Conservation (phyloP, 2,797 vertebrate genomes). For the Philypnodon macrostomus region DNA sequence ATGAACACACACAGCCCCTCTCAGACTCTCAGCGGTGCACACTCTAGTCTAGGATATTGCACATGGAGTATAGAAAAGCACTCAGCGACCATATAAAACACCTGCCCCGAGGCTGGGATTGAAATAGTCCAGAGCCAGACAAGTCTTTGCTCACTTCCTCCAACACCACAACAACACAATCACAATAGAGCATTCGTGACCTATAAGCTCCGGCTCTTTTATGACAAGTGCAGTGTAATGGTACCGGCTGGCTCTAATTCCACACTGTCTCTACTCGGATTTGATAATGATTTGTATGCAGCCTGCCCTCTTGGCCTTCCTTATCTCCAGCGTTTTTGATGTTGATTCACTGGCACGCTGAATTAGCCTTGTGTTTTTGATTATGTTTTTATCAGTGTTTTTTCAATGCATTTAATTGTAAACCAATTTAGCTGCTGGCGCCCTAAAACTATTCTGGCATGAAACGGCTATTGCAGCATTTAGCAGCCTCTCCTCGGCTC, state of each 20-base stretch:
- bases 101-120: constrained; percentile 49
- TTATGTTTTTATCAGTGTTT: constrained; percentile 75
- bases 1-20: not conserved
- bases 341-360: constrained; percentile 48
- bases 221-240: constrained; percentile 52
- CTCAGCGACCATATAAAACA: constrained; percentile 35
- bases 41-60: constrained; percentile 7
- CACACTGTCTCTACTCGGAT: constrained; percentile 48
- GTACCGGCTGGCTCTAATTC: constrained; percentile 55
- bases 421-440: constrained; percentile 75
- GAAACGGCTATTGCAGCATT: constrained; percentile 68
- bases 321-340: constrained; percentile 46
- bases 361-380: constrained; percentile 63
- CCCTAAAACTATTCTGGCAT: constrained; percentile 75
- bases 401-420: constrained; percentile 73
- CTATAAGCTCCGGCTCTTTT: constrained; percentile 38
- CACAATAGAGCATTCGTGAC: constrained; percentile 37
- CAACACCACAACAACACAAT: constrained; percentile 35
- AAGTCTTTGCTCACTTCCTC: constrained; percentile 40
- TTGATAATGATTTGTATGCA: constrained; percentile 50
- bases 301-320: constrained; percentile 28
- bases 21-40: constrained; percentile 11
- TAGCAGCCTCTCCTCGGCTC: constrained; percentile 26
- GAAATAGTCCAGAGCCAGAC: constrained; percentile 37
- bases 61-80: constrained; percentile 20